Conservation (phyloP, 2,113 vertebrate genomes). For the Oenanthe melanoleuca region DNA sequence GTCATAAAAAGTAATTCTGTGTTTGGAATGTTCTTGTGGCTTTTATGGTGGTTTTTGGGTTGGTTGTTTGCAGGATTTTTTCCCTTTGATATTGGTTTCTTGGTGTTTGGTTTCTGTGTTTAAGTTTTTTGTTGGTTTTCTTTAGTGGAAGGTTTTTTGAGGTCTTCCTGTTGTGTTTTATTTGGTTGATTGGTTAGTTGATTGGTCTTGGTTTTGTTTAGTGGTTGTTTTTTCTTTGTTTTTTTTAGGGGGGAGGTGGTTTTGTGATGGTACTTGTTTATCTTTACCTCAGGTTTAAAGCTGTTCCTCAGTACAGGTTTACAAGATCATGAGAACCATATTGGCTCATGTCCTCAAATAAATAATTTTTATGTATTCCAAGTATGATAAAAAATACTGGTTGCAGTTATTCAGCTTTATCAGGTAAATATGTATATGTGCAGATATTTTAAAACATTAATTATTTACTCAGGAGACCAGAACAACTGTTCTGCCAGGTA, state of each 20-base stretch:
- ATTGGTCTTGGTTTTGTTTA: background rate
- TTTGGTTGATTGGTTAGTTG: background rate
- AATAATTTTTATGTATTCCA: slow-evolving; percentile 26
- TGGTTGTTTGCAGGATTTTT: rapidly evolving
- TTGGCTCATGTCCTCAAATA: background rate
- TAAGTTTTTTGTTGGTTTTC: background rate
- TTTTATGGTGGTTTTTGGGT: rapidly evolving
- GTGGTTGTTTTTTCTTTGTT: too few relatives aligned
- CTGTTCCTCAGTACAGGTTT: background rate
- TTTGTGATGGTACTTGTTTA: background rate
- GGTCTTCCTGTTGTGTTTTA: background rate
- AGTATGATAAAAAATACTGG: slow-evolving; percentile 52
- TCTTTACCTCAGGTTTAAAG: background rate
- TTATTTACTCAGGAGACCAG: slow-evolving; percentile 69
- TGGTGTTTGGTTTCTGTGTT: rapidly evolving
- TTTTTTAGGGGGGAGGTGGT: too few relatives aligned
- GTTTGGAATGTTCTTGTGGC: rapidly evolving
- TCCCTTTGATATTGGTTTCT: rapidly evolving
- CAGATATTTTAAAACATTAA: slow-evolving; percentile 62
- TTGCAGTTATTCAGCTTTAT: slow-evolving; percentile 65
- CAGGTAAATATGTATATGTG: slow-evolving; percentile 66
- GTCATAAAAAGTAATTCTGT: rapidly evolving
- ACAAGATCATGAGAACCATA: background rate
- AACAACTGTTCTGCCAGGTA: slow-evolving; percentile 69
- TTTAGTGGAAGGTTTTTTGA: rapidly evolving